Conservation (phyloP, 2,888 invertebrate genomes). For the Drosophila dives region DNA sequence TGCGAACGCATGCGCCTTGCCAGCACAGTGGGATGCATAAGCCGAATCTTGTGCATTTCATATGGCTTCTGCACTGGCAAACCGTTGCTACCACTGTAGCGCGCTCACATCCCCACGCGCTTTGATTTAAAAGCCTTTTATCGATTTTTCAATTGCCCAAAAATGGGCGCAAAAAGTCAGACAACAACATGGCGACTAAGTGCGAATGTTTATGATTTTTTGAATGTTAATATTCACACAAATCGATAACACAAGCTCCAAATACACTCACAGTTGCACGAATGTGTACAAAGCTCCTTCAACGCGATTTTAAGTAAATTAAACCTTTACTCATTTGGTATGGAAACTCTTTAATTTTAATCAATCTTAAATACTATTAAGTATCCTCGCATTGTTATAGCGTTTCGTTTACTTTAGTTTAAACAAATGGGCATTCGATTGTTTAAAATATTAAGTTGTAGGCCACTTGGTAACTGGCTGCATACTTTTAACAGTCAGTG, state of each 20-base stretch:
- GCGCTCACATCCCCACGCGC: slow-evolving; percentile 21
- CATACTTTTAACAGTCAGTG: slow-evolving; percentile 63
- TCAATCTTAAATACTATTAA: neutral
- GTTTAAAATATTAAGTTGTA: slow-evolving; percentile 26
- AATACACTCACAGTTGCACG: neutral
- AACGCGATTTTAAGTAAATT: neutral
- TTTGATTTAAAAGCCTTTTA: slow-evolving; percentile 51
- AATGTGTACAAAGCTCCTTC: neutral
- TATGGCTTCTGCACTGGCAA: neutral
- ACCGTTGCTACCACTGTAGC: slow-evolving; percentile 45
- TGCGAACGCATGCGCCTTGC: slow-evolving; percentile 64
- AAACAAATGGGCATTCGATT: slow-evolving; percentile 17
- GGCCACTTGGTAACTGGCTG: slow-evolving; percentile 38
- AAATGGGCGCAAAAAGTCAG: slow-evolving; percentile 42
- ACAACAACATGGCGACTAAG: slow-evolving; percentile 16
- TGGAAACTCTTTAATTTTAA: neutral
- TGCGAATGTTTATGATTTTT: slow-evolving; percentile 23
- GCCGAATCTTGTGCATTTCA: slow-evolving; percentile 4
- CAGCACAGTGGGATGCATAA: slow-evolving; percentile 44
- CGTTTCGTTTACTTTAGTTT: neutral
- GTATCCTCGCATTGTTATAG: neutral
- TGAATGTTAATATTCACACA: slow-evolving; percentile 8
- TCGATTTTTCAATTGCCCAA: slow-evolving; percentile 63
- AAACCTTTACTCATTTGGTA: neutral
- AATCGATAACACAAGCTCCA: slow-evolving; percentile 29